These are phyloP conservation scores for Aplodontia rufa DNA, from an alignment of 2,113 vertebrate species.

Conservation along the genomic window DNA sequence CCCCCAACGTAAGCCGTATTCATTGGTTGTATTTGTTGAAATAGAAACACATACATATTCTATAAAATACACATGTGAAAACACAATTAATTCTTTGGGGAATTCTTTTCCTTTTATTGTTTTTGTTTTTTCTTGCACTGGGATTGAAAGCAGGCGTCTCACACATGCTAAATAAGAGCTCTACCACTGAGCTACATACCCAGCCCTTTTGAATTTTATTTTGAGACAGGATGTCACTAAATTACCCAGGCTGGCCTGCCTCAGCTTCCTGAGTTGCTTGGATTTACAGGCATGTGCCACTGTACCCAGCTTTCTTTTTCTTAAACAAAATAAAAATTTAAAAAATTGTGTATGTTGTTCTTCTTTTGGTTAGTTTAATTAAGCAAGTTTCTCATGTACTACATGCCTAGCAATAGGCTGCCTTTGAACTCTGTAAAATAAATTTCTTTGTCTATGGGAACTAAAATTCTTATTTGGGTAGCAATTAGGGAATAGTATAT, in stretches of 20 bases:
- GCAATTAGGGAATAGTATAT: background rate
- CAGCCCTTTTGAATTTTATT: background rate
- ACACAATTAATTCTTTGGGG: background rate
- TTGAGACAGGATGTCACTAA: background rate
- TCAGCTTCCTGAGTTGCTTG: background rate
- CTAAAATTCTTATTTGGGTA: background rate
- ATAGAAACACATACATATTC: background rate
- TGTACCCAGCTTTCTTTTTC: background rate
- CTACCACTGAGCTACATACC: background rate
- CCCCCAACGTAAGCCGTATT: background rate
- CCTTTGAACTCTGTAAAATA: background rate
- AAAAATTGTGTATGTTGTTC: background rate
- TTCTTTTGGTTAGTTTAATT: background rate
- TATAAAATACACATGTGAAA: background rate
- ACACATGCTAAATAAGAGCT: background rate
- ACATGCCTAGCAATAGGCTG: background rate
- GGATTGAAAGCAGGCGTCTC: background rate
- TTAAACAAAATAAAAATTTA: no score
- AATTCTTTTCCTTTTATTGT: background rate
- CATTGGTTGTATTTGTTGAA: background rate
- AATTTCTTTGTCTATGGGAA: background rate
- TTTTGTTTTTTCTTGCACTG: background rate
- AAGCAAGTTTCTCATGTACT: constrained; percentile 29
- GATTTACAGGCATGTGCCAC: background rate
- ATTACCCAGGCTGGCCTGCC: background rate